These are phyloP conservation scores for Aspidiotus destructor DNA, from an alignment of 2,888 invertebrate genomes.

Conservation along the genomic window DNA sequence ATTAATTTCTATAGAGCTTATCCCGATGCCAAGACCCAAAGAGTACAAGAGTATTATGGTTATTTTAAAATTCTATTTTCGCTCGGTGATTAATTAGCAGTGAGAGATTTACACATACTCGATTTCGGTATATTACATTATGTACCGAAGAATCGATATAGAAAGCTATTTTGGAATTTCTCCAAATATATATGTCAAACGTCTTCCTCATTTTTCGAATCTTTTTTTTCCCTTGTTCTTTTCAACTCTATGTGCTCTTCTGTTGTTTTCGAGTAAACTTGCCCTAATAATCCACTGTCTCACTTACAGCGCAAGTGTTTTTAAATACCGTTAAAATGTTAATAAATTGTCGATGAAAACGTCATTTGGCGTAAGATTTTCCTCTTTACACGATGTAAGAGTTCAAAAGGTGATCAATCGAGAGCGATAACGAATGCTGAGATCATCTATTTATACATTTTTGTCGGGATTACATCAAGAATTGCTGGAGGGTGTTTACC, in stretches of 20 bases:
- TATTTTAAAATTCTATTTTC: conserved; percentile 18
- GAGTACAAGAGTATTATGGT: no score
- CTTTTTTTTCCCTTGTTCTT: neutral
- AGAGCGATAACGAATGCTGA: no score
- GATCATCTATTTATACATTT: no score
- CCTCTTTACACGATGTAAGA: no score
- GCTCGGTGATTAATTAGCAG: conserved; percentile 22
- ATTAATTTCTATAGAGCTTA: no score
- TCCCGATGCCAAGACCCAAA: no score
- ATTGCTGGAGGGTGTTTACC: no score
- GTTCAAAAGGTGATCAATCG: no score
- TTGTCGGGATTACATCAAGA: no score
- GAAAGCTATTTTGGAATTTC: conserved; percentile 28
- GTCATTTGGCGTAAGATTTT: no score
- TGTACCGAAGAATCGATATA: conserved; percentile 23
- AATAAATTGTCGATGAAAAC: conserved; percentile 15
- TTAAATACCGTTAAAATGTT: neutral
- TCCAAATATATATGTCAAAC: conserved; percentile 7
- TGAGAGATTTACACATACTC: neutral
- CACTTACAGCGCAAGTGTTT: conserved; percentile 12
- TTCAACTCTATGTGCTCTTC: neutral
- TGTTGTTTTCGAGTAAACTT: conserved; percentile 13
- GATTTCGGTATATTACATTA: neutral
- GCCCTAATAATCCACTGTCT: conserved; percentile 31
- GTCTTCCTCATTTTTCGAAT: neutral